A percentile compares a stretch with the other conserved stretches of the same genome.
Evolutionary conservation across 64 coral and sea anemone species (phyloP).

Genomic region (Porites lutea): DNA sequence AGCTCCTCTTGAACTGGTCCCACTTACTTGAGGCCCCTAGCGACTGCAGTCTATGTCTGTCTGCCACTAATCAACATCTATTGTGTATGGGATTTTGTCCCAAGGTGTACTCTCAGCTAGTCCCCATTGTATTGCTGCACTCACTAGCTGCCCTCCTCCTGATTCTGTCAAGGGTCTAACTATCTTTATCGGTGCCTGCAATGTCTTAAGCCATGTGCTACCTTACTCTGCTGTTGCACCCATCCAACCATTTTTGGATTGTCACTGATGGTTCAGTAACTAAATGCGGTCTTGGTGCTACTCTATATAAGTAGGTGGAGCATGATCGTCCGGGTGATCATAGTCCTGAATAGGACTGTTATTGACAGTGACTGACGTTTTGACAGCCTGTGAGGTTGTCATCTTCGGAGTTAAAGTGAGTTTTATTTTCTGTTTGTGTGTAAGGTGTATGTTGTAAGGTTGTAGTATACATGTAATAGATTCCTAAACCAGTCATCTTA

Average conservation of each 20-base stretch:
- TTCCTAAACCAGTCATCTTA: no score
- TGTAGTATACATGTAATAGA: no score
- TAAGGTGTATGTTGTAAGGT: no score
- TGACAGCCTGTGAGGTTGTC: no score
- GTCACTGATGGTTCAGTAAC: neutral
- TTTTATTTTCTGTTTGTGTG: no score
- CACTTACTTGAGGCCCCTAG: neutral
- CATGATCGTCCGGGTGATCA: no score
- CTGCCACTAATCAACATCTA: neutral
- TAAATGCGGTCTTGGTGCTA: neutral
- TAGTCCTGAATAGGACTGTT: no score
- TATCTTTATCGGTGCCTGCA: neutral
- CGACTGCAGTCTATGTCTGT: neutral
- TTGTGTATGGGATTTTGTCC: neutral
- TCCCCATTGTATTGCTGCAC: neutral
- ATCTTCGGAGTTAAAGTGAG: no score
- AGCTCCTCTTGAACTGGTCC: slow-evolving; percentile 4
- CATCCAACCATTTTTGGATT: neutral
- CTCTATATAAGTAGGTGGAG: neutral
- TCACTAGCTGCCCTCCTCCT: neutral
- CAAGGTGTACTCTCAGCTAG: neutral
- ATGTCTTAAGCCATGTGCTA: neutral
- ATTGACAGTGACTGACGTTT: no score
- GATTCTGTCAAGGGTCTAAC: neutral
- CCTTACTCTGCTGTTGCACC: neutral